Evolutionary conservation across 2,113 vertebrate species (phyloP), one percentile per base, ranked within the genome.

Genomic region (Zingel zingel): DNA sequence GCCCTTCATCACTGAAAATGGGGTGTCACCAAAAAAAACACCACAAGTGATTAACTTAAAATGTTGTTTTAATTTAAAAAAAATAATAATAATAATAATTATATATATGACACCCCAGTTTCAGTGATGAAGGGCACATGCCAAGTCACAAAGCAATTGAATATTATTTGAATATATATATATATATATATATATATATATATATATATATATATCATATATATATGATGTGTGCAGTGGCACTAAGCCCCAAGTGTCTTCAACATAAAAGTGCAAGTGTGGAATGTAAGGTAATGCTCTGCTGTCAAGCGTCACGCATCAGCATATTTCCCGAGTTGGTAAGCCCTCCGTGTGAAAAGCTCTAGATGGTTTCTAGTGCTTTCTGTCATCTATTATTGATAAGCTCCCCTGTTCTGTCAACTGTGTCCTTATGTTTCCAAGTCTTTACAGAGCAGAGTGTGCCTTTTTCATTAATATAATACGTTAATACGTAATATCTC

Each of bases 381-480:
- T 90, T 82, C 77, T 85, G 63, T 65, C 86, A 85, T 95, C 82
- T 89, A 92, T 93, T 93, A 94, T 94, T 93, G 85, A 94, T 89
- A 68, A 85, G 75, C 74, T 89, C 67, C 74, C 77, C 82, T 85
- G 85, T 76, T 77, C 85, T 86, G 81, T 91, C 83, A 80, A 68
- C 84, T 88, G 81, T 72, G 68, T 83, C 83, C 86, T 79, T 80
- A 79, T 81, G 80, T 90, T 74, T 77, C 74, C 87, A 82, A 47
- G 13, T 85, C 86, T 82, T 87, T 5, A 64, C 77, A 48, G 58
- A 83, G 65, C 61, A 74, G 23, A 36, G 30, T 63, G 64, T 62
- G 21, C 59, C 63, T 61, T 57, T 83, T 86, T 83, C 69, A 62
- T 81, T 71, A 57, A 83, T n/a, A n/a, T n/a, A n/a, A n/a, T n/a